A percentile compares a stretch with the other conserved stretches of the same genome.
phyloP scores from a whole-genome alignment of 2,797 vertebrate species.

The Enteromius trimaculatus region DNA sequence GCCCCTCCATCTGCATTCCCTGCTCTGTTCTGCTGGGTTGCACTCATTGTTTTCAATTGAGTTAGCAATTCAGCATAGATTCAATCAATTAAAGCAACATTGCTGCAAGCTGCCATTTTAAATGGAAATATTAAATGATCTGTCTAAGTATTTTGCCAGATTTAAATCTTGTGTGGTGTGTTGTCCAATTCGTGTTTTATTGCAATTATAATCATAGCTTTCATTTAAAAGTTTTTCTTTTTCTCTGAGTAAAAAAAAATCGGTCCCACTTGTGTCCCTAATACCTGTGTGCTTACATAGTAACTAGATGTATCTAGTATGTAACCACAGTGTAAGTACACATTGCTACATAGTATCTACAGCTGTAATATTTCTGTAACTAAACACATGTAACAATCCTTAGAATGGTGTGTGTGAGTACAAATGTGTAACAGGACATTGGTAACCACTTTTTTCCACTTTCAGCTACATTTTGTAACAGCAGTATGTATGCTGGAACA shows the following conservation, averaged over 20 bases:
- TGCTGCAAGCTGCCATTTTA: constrained; percentile 72
- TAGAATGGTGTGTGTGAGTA: too few species aligned
- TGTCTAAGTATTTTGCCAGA: constrained; percentile 69
- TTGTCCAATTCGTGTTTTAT: constrained; percentile 48
- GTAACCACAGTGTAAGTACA: too few species aligned
- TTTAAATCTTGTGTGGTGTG: constrained; percentile 62
- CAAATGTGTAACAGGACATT: too few species aligned
- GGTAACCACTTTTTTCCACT: too few species aligned
- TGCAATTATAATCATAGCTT: not conserved
- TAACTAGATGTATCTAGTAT: too few species aligned
- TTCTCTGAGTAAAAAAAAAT: not conserved
- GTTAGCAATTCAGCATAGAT: constrained; percentile 74
- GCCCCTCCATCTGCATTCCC: constrained; percentile 64
- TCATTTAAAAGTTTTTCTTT: not conserved
- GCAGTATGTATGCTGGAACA: too few species aligned
- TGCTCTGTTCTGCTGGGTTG: constrained; percentile 70
- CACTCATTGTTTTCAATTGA: constrained; percentile 76
- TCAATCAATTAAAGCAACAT: constrained; percentile 76
- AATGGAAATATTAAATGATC: constrained; percentile 79
- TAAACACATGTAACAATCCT: too few species aligned
- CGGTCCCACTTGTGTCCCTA: too few species aligned
- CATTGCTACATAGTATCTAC: too few species aligned
- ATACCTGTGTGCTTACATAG: too few species aligned
- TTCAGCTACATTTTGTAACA: too few species aligned
- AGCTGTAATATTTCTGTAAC: too few species aligned